These are phyloP conservation scores for Plutella xylostella DNA, from an alignment of 2,888 invertebrate genomes.

Conservation along the genomic window DNA sequence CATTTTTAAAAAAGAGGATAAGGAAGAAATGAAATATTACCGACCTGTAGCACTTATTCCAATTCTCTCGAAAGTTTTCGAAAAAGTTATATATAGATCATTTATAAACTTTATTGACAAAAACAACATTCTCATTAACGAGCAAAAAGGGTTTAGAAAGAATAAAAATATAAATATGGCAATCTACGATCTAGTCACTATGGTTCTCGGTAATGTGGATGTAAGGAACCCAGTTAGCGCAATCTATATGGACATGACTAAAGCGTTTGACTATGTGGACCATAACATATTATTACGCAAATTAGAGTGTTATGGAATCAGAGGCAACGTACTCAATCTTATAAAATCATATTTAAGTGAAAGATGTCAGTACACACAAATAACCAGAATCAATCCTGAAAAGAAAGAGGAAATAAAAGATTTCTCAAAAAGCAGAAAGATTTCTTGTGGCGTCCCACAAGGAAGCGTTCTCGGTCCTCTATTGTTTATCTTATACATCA, in stretches of 20 bases:
- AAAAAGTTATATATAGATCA: background rate
- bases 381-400: too few relatives aligned
- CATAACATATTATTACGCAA: too few relatives aligned
- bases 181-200: background rate
- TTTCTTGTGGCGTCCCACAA: too few relatives aligned
- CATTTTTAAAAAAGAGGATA: background rate
- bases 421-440: too few relatives aligned
- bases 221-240: background rate
- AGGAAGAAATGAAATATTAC: background rate
- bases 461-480: too few relatives aligned
- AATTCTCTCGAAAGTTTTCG: background rate
- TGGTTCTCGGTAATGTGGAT: background rate
- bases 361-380: too few relatives aligned
- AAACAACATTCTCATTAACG: background rate
- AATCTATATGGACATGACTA: background rate
- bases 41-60: background rate
- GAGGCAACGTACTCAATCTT: too few relatives aligned
- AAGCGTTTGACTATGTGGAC: constrained; percentile 3
- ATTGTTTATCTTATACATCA: too few relatives aligned
- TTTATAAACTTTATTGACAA: background rate
- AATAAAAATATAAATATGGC: background rate
- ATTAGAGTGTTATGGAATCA: too few relatives aligned
- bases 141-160: constrained; percentile 1
- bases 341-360: too few relatives aligned
- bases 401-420: too few relatives aligned